phyloP scores from a whole-genome alignment of 2,888 invertebrate genomes.

The Scaptomyza reducta region DNA sequence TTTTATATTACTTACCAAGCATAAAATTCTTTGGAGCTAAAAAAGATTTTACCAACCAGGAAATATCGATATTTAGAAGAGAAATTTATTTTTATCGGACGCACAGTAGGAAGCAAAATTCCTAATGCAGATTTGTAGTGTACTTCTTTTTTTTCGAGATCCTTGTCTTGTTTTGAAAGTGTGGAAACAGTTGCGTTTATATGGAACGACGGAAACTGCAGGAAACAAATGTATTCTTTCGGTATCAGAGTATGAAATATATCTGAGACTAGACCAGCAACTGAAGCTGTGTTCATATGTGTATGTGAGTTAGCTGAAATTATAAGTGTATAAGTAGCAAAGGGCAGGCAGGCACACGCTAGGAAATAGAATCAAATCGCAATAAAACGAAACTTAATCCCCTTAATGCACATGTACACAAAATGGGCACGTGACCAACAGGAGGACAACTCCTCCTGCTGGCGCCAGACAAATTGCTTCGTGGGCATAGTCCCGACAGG shows the following conservation, averaged over 20 bases:
- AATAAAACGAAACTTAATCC: conserved; percentile 78
- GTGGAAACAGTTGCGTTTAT: neutral
- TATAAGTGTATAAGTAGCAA: conserved; percentile 11
- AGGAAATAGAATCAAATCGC: conserved; percentile 73
- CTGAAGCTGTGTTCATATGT: conserved; percentile 15
- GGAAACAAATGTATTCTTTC: conserved; percentile 1
- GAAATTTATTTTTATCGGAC: neutral
- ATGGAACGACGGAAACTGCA: neutral
- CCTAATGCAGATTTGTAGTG: no score
- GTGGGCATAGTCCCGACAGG: conserved; percentile 54
- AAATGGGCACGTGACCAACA: conserved; percentile 80
- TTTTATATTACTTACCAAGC: neutral
- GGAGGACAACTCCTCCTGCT: conserved; percentile 22
- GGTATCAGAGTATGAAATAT: conserved; percentile 14
- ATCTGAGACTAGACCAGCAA: conserved; percentile 52
- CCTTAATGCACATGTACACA: conserved; percentile 82
- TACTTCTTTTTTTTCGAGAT: neutral
- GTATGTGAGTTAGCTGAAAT: neutral
- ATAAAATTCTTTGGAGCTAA: neutral
- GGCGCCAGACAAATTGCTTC: conserved; percentile 67
- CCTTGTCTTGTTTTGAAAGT: neutral
- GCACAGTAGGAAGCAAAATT: neutral
- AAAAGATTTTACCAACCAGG: no score
- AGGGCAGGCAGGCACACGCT: conserved; percentile 32
- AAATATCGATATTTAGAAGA: neutral